Evolutionary conservation across 2,888 invertebrate species (phyloP), one percentile per base, ranked within the genome.

Genomic region (Drosophila nr. medialis): DNA sequence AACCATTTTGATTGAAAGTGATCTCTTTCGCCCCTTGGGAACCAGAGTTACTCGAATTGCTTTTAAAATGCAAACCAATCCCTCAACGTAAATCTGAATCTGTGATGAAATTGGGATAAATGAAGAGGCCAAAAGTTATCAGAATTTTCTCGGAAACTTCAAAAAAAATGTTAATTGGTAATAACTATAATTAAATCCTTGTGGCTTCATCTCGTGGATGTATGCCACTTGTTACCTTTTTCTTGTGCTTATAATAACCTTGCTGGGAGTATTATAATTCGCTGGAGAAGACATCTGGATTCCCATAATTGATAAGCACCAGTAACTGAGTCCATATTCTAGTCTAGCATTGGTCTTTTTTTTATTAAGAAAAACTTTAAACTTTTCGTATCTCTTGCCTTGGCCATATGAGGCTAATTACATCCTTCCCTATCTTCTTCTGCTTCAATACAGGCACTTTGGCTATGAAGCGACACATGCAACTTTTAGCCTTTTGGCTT

Each of bases 391-490:
- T 21, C 8, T 4, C 15, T 7, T 27, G 13, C n/a, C 24, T 53
- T 53, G 24, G 7, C 24, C 21, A 53, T 8, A 50, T 10, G 24
- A 18, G 18, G 27, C 8, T 55, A 10, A 55, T 40, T 15, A 13
- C 4, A n/a, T n/a, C 8, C 4, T 24, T 15, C 1, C 8, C 30
- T 7, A 3, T 8, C 21, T 36, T 10, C 18, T 32, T 1, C 18
- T 49, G 18, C 32, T 55, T 21, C 36, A 32, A 81, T 85, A 0
- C 80, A 92, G 92, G 88, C 84, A 77, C 73, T 80, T 81, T n/a
- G 62, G 78, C 75, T 81, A 92, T 92, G 92, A 90, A 82, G 77
- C 83, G 75, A 75, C 84, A 76, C 72, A 80, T 79, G 83, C 83
- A 86, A 85, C 80, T 83, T 32, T 75, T 82, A 50, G 81, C 87